A percentile compares a stretch with the other conserved stretches of the same genome.
Evolutionary conservation across 2,113 vertebrate species (phyloP).

Genomic region (Mesembrinibis cayennensis): DNA sequence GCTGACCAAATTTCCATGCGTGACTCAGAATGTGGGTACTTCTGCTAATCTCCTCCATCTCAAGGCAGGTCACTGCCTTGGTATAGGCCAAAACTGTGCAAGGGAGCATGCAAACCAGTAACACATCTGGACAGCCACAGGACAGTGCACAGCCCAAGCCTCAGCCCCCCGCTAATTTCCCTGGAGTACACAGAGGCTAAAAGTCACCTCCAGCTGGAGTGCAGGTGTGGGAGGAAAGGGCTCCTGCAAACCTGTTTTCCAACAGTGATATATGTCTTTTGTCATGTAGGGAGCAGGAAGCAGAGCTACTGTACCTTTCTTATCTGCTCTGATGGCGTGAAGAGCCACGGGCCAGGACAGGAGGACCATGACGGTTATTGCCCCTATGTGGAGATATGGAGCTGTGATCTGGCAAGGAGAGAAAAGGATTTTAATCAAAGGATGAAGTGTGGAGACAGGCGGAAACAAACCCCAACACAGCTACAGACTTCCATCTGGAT

Average conservation of each 20-base stretch:
- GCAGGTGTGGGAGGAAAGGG: neutral
- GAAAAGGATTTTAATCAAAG: neutral
- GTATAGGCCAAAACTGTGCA: neutral
- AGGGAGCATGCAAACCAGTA: neutral
- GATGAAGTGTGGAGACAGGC: neutral
- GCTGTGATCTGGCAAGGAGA: slow-evolving; percentile 79
- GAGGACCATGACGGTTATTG: slow-evolving; percentile 78
- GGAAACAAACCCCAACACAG: neutral
- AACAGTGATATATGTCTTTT: neutral
- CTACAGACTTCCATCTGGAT: neutral
- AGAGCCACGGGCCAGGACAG: slow-evolving; percentile 85
- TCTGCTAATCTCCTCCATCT: neutral
- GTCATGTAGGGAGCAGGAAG: neutral
- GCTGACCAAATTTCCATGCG: neutral
- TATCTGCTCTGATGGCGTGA: slow-evolving; percentile 84
- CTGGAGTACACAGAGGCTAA: neutral
- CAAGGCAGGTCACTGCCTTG: neutral
- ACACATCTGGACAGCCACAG: neutral
- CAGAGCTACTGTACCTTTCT: slow-evolving; percentile 72
- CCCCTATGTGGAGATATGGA: slow-evolving; percentile 84
- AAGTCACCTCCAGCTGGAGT: neutral
- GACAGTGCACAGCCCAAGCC: neutral
- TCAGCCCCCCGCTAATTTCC: neutral
- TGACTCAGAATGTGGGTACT: neutral
- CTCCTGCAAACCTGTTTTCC: neutral